Base-by-base conservation (phyloP, 2,113 vertebrate genomes). In the Nicator chloris region DNA sequence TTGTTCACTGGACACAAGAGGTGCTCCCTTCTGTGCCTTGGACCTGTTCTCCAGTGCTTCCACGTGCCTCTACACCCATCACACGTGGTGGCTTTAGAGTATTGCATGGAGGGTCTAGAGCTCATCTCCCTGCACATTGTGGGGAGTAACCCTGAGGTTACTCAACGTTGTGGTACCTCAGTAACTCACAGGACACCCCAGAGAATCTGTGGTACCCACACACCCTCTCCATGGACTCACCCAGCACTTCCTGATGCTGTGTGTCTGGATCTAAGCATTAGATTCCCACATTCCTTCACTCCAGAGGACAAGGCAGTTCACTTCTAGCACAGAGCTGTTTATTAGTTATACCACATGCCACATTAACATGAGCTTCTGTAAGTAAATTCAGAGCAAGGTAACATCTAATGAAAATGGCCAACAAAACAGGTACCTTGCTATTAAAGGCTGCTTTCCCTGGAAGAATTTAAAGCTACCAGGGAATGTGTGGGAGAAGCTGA, bases 61-160 rank as follows among this genome's bases (percentile, higher is more conserved):
- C 2, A 1, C 7, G 4, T 10, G 11, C 4, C 22, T 24, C 44
- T 47, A 1, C 1, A 2, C 28, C 18, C 40, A 12, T 4, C 47
- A 27, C 10, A 45, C 10, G 4, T 11, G 21, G 18, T 35, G 15
- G 18, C 4, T 69, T 40, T 61, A n/a, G 44, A 80, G 11, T 19
- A 15, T 2, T 17, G 9, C 11, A 56, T 1, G 7, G 26, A 79
- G 33, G 23, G 7, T 26, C 59, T 30, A 27, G 39, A 63, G 39
- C 24, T 50, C 53, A 50, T 4, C 35, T 35, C 51, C 14, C 18
- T 27, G 23, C 0, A 20, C 26, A 42, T 39, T 54, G 31, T 0
- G 0, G 10, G 14, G 28, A 40, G 11, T 15, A 60, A 72, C 24
- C 30, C 45, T 13, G 22, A 37, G 31, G 31, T 73, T 45, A 75